A percentile compares a stretch with the other conserved stretches of the same genome.
phyloP scores from a whole-genome alignment of 2,113 vertebrate species.

The Camelus dromedarius region DNA sequence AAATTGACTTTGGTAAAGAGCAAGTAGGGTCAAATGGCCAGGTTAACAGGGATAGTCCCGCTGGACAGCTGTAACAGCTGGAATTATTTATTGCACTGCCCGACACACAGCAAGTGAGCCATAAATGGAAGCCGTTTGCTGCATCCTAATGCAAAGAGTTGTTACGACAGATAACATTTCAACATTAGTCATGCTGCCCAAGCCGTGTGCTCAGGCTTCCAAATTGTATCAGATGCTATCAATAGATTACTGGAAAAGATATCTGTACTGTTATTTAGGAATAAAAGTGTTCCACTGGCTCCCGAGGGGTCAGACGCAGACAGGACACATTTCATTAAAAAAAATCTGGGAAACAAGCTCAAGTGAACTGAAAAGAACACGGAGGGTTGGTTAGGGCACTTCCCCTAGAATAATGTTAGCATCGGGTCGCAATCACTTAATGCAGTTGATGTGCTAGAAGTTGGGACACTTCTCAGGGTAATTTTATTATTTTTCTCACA shows the following conservation, averaged over 20 bases:
- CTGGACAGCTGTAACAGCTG: background rate
- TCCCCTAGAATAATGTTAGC: background rate
- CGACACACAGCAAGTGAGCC: background rate
- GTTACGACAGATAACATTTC: slow-evolving; percentile 5
- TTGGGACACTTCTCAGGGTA: background rate
- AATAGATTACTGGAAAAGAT: background rate
- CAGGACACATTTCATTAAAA: background rate
- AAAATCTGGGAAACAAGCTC: background rate
- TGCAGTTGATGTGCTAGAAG: background rate
- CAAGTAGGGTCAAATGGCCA: background rate
- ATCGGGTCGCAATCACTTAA: background rate
- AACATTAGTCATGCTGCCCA: background rate
- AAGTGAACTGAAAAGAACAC: background rate
- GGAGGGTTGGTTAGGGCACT: background rate
- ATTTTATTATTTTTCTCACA: slow-evolving; percentile 45
- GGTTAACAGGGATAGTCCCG: background rate
- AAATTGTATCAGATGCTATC: background rate
- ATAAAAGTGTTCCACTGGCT: background rate
- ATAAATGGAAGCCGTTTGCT: slow-evolving; percentile 9
- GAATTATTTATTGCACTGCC: slow-evolving; percentile 40
- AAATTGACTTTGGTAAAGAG: slow-evolving; percentile 14
- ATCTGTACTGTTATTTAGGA: background rate
- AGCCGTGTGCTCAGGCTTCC: background rate
- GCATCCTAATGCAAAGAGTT: background rate
- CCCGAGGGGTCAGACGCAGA: background rate